Evolutionary conservation across 2,113 vertebrate species (phyloP).

Genomic region (Mobula birostris): DNA sequence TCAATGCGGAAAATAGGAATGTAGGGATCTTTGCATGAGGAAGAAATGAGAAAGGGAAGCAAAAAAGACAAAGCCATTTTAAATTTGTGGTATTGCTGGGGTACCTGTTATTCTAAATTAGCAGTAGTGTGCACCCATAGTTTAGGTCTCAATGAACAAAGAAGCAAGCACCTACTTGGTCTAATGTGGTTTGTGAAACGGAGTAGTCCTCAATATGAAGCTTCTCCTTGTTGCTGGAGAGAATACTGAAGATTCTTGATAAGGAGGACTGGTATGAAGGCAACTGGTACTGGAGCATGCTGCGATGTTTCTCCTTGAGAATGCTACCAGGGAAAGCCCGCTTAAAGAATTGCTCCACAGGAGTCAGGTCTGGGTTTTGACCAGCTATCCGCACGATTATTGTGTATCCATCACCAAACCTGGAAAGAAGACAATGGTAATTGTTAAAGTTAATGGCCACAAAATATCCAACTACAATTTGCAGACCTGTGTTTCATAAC

Average conservation of each 20-base stretch:
- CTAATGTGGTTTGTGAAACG: slow-evolving; percentile 93
- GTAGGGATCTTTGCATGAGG: too few species aligned
- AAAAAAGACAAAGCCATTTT: not conserved
- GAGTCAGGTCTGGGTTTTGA: slow-evolving; percentile 71
- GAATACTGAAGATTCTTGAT: slow-evolving; percentile 85
- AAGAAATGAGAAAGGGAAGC: too few species aligned
- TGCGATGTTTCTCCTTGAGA: slow-evolving; percentile 87
- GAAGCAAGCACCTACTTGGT: slow-evolving; percentile 75
- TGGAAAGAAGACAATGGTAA: slow-evolving; percentile 46
- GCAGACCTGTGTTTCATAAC: slow-evolving; percentile 58
- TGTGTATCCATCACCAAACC: slow-evolving; percentile 96
- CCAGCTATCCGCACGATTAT: slow-evolving; percentile 87
- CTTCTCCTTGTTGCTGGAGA: slow-evolving; percentile 79
- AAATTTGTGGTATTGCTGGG: not conserved
- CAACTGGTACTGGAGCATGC: slow-evolving; percentile 96
- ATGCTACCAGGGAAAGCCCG: slow-evolving; percentile 81
- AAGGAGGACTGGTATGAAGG: slow-evolving; percentile 78
- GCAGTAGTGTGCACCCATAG: not conserved
- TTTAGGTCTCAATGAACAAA: not conserved
- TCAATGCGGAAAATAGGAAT: too few species aligned
- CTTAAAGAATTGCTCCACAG: slow-evolving; percentile 88
- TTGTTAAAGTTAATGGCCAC: slow-evolving; percentile 40
- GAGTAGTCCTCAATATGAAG: slow-evolving; percentile 95
- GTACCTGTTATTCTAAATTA: not conserved
- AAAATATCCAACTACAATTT: not conserved